A percentile compares a stretch with the other conserved stretches of the same genome.
Evolutionary conservation across 1,140 invertebrate genomes (phyloP).

Genomic region (Bacillus rossius): DNA sequence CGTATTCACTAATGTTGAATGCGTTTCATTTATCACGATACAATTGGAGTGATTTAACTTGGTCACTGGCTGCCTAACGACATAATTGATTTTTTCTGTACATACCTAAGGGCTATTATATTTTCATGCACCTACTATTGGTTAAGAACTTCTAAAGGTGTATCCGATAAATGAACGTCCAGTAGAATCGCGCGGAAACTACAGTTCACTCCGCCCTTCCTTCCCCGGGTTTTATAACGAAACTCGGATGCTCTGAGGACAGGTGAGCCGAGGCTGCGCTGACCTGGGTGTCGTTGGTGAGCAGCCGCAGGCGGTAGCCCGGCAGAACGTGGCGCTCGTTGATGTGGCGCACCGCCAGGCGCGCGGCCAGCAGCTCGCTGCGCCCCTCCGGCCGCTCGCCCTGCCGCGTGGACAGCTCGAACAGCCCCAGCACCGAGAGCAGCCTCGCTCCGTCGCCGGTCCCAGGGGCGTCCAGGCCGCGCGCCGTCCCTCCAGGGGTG

Average conservation of each 20-base stretch:
- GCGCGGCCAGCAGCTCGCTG: constrained; percentile 67
- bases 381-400: constrained; percentile 56
- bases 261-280: constrained; percentile 19
- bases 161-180: too few species aligned
- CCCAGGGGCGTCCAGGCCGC: too few species aligned
- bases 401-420: constrained; percentile 61
- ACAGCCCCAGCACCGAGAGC: constrained; percentile 62
- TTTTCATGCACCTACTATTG: too few species aligned
- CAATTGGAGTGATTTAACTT: too few species aligned
- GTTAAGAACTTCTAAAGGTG: too few species aligned
- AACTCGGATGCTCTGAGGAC: background rate
- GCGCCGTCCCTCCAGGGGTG: too few species aligned
- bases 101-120: too few species aligned
- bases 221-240: background rate
- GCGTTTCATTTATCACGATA: too few species aligned
- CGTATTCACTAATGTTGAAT: too few species aligned
- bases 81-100: too few species aligned
- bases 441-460: too few species aligned
- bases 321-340: constrained; percentile 60
- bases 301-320: constrained; percentile 62
- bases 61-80: too few species aligned
- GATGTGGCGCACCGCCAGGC: constrained; percentile 64
- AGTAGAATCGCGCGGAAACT: background rate
- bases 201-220: background rate
- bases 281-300: constrained; percentile 80